Evolutionary conservation across 1,140 invertebrate species (phyloP), one percentile per base, ranked within the genome.

Genomic region (Agrilus planipennis): DNA sequence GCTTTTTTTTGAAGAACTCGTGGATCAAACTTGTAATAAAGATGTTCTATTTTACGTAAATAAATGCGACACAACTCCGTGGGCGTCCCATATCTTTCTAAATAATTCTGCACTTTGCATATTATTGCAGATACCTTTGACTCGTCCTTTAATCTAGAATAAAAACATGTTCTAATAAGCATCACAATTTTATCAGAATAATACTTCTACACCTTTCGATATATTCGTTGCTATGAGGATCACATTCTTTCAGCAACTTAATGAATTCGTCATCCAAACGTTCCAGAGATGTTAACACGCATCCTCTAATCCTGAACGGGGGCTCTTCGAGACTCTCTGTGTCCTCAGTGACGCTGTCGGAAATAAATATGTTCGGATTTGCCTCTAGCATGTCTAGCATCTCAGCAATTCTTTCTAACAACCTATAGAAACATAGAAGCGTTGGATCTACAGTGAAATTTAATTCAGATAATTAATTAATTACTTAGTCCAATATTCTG

Each of bases 161-260:
- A 45, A 53, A 34, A 25, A 25, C 9, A 7, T 27, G 23, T 27
- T 36, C 12, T 25, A 6, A 25, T 25, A 6, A 25, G 11, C 5
- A 25, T 25, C 11, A 11, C 5, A 11, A 25, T 6, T 11, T 25
- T 11, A 25, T 6, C 22, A 6, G 22, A 25, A 36, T 1, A 10
- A 12, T 18, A 20, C 18, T 16, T 42, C n/a, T n/a, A n/a, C n/a
- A 81, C 76, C 86, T 76, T 52, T 97, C 91, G 0, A 99, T 90
- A 64, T 99, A 99, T 66, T 99, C 94, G 53, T 96, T 96, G 28
- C 88, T 92, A 60, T 99, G 95, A 21, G 94, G 94, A 75, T 99
- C 96, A 54, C 83, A 84, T 62, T 92, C 90, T 60, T 99, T 98
- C 12, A 99, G 65, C 47, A 99, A 72, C 64, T 98, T 99, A 3